Evolutionary conservation across 2,797 vertebrate species (phyloP).

Genomic region (Acanthopagrus latus): DNA sequence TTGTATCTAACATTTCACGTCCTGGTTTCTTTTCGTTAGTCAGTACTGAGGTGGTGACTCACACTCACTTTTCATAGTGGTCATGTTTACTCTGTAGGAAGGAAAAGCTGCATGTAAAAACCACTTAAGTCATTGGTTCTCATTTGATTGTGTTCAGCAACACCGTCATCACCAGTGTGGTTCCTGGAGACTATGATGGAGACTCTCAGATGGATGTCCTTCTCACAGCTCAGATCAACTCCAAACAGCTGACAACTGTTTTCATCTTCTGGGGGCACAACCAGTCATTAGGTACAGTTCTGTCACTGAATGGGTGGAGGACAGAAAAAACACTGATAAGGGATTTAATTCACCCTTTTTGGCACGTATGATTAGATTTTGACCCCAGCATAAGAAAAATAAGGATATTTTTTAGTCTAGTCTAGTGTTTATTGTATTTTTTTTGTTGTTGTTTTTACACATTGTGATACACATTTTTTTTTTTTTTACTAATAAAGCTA

Average conservation of each 20-base stretch:
- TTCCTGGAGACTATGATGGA: constrained; percentile 98
- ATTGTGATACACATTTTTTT: neutral
- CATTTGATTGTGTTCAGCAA: constrained; percentile 73
- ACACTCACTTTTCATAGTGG: neutral
- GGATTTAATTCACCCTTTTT: neutral
- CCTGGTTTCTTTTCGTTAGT: fast-evolving
- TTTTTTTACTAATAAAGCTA: neutral
- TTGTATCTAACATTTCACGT: neutral
- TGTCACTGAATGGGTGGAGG: neutral
- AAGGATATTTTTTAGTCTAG: neutral
- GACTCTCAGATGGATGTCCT: constrained; percentile 99
- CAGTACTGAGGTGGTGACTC: neutral
- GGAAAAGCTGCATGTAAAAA: neutral
- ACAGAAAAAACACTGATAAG: neutral
- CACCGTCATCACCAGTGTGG: constrained; percentile 90
- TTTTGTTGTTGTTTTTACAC: neutral
- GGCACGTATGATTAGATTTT: neutral
- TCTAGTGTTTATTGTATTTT: no score
- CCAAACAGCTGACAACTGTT: constrained; percentile 55
- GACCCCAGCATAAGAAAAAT: neutral
- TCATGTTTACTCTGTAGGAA: constrained; percentile 3
- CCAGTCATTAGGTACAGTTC: constrained; percentile 90
- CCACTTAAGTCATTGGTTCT: neutral
- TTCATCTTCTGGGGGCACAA: constrained; percentile 96
- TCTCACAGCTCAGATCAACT: constrained; percentile 83